Conservation (phyloP, 2,888 invertebrate species). For the Agrochola circellaris region DNA sequence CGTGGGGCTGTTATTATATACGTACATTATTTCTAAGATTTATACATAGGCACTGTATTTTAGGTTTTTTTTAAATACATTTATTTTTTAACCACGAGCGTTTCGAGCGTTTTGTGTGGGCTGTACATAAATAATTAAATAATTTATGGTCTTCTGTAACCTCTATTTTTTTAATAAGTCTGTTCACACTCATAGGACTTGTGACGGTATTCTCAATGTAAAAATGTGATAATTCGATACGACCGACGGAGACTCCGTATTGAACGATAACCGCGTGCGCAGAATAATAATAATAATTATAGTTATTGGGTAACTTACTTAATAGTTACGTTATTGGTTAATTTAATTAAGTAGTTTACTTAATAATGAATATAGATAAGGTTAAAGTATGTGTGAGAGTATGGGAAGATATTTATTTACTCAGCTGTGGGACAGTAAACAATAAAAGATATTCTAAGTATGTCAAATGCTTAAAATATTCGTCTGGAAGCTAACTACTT, state of each 20-base stretch:
- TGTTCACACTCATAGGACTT: conserved; percentile 53
- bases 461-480: background rate
- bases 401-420: background rate
- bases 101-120: no score
- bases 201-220: conserved; percentile 64
- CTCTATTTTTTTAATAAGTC: conserved; percentile 23
- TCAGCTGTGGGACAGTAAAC: background rate
- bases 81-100: no score
- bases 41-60: no score
- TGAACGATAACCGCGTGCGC: background rate
- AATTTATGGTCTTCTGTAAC: background rate
- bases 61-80: no score
- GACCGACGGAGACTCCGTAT: conserved; percentile 1
- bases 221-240: conserved; percentile 72
- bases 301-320: background rate
- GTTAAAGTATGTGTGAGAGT: background rate
- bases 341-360: background rate
- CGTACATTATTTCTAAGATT: no score
- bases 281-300: background rate
- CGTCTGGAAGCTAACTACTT: background rate
- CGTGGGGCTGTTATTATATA: no score
- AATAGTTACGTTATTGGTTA: background rate
- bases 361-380: background rate
- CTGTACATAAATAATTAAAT: no score
- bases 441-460: background rate